Evolutionary conservation across 2,888 invertebrate species (phyloP).

Genomic region (Amblyteles armatorius): DNA sequence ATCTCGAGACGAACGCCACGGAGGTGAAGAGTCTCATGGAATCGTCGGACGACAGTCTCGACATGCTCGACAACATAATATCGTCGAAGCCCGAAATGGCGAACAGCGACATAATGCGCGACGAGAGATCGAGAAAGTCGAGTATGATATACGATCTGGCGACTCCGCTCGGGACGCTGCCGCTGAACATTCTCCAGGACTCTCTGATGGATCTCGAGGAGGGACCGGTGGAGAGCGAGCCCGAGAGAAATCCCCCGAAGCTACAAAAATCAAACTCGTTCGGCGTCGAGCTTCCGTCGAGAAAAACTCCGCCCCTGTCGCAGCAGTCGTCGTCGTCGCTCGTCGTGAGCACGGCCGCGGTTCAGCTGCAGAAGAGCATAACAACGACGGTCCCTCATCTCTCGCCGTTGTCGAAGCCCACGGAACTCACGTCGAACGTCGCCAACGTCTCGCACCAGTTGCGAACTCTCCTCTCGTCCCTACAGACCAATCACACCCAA

Average conservation of each 20-base stretch:
- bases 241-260: conserved; percentile 51
- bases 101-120: conserved; percentile 78
- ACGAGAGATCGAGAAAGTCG: conserved; percentile 78
- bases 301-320: conserved; percentile 71
- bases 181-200: conserved; percentile 82
- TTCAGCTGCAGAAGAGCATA: conserved; percentile 80
- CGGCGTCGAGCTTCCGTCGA: conserved; percentile 49
- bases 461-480: conserved; percentile 88
- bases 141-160: conserved; percentile 82
- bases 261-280: conserved; percentile 60
- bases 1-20: conserved; percentile 64
- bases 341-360: conserved; percentile 77
- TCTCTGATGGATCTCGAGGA: conserved; percentile 79
- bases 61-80: conserved; percentile 89
- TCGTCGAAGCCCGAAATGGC: conserved; percentile 83
- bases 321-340: conserved; percentile 73
- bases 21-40: conserved; percentile 81
- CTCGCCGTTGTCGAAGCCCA: conserved; percentile 90
- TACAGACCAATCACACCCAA: conserved; percentile 86
- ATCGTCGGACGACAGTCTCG: conserved; percentile 89
- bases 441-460: conserved; percentile 90
- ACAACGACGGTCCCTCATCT: conserved; percentile 88
- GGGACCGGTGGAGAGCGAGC: conserved; percentile 68
- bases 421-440: conserved; percentile 90
- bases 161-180: conserved; percentile 81